Evolutionary conservation across 2,888 invertebrate genomes (phyloP), one percentile per base, ranked within the genome.

Genomic region (Scrobipalpa costella): DNA sequence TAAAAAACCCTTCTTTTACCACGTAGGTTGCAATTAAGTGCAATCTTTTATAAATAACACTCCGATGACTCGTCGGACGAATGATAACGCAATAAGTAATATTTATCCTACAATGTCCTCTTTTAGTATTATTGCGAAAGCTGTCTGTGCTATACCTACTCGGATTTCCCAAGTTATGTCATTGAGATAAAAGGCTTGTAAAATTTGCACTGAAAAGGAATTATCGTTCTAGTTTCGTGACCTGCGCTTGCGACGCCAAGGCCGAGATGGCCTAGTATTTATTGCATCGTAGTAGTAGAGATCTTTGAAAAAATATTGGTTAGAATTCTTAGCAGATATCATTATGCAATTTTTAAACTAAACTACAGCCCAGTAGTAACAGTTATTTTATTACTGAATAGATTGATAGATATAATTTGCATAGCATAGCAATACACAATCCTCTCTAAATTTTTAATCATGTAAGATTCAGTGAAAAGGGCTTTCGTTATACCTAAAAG

Each of bases 201-300:
- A 71, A 61, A 38, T 61, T 66, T 68, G 49, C 19, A 9, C 64
- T 69, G 64, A 67, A 66, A 68, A 77, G 71, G 72, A 68, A 70
- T 69, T 63, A 65, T 68, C 72, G 79, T 75, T 78, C 78, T 71
- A 79, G 71, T 76, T 75, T 74, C 71, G 69, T 64, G 64, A 72
- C 70, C 69, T 17, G 34, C 50, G 47, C 69, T 70, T 69, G 64
- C 69, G 65, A 64, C 67, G 65, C 70, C 83, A 83, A 83, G 82
- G 85, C 78, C 79, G 76, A 69, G 69, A 73, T 75, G 79, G 79
- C 81, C 76, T 75, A 77, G 69, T 76, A 81, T 83, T 83, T 78
- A 79, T 77, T 77, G 78, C 76, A 76, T 72, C 70, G 70, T 67
- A 68, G 44, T 44, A n/a, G n/a, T n/a, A 44, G 44, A 5, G 8